Evolutionary conservation across 2,888 invertebrate genomes (phyloP), one percentile per base, ranked within the genome.

Genomic region (Oegoconia quadripuncta): DNA sequence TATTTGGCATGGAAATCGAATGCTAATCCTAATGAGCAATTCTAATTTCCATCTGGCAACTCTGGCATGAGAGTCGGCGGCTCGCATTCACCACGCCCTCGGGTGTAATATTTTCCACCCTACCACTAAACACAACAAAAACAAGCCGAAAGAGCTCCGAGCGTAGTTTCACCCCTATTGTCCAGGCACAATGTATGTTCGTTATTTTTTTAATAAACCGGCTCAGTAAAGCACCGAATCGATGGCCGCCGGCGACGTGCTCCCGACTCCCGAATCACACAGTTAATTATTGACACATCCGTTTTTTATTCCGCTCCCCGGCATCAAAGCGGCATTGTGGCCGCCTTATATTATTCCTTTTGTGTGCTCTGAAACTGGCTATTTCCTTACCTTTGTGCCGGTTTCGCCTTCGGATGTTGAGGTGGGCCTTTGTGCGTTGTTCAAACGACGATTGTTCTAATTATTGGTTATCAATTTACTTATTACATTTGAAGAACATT

Each of bases 261-360:
- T 13, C 14, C 4, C 59, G 49, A 68, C 68, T 64, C 61, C 68
- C 67, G 69, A 73, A 78, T 84, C 83, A 73, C 74, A 74, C 76
- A 75, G 84, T 81, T 84, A 86, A 86, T 86, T 84, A 86, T 84
- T 81, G 84, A 84, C 84, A 82, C 84, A 82, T 83, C 84, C 82
- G 80, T 77, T 82, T 83, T 79, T 83, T 80, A 71, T 69, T 61
- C 64, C 59, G 58, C 50, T 62, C 54, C 32, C 37, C 15, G 28
- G 11, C 22, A 13, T 51, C 56, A 61, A 62, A 59, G 58, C 54
- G 45, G 62, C 68, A 71, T 79, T 79, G 78, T 78, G 71, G 71
- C 61, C 49, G 65, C 52, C 70, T 71, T 71, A 75, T 73, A 70
- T 70, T 71, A 70, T 74, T 62, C 64, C 69, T 59, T 69, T 74